Base-by-base conservation (phyloP, 2,797 vertebrate genomes). In the Sebastes trivittatus region DNA sequence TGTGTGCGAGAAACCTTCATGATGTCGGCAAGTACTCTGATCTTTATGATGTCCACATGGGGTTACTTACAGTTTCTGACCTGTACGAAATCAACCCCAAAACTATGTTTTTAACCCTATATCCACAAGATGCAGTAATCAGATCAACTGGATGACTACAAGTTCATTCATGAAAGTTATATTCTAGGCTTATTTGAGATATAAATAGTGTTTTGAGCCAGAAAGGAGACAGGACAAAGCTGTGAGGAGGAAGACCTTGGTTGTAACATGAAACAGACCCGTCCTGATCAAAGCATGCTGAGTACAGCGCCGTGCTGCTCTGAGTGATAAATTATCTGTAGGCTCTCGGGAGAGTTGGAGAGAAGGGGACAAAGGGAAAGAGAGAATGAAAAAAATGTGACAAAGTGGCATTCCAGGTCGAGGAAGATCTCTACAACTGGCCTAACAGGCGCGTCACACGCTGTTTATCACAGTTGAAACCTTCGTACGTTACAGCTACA, bases 11-110 rank as follows among this genome's bases (percentile, higher is more conserved):
- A 97, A 83, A 94, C 81, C 93, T 98, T 99, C 95, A 96, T 97
- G 94, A 98, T 98, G 97, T 97, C 96, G 97, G 98, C 94, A 98
- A 99, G 98, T 97, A 96, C 96, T 96, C 95, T 94, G 91, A 93
- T 91, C 91, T 87, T 93, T 83, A 72, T 80, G 56, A 32, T 56
- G 23, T 29, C 3, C 58, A 80, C 49, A 2, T 60, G 62, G 29
- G 16, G 25, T 64, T 58, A 61, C 4, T 70, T 75, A 38, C n/a
- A 29, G 20, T 46, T 54, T 65, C 61, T 18, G 22, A 72, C n/a
- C 27, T 75, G 29, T 16, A 22, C 1, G 16, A 36, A 74, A 60
- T 58, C 58, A 49, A 11, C 10, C 29, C 70, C 9, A 7, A 66
- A 54, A 34, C 58, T 42, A 8, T 2, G 49, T 27, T 30, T 77